Percentiles rank a stretch among this genome's conserved stretches.
Conservation (phyloP, 2,888 invertebrate genomes). For the Zeuzera pyrina region DNA sequence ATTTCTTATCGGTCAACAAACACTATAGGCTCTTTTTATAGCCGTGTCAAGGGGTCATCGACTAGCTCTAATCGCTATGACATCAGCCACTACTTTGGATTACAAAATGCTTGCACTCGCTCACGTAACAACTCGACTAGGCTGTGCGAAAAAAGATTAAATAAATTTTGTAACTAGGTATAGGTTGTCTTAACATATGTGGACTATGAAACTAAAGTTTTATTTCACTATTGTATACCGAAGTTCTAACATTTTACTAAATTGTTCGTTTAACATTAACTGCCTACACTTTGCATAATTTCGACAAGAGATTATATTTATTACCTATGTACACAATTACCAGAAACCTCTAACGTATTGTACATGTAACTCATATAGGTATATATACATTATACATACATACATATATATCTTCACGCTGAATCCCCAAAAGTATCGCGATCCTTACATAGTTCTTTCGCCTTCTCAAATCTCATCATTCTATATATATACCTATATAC, state of each 20-base stretch:
- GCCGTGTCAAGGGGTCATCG: constrained; percentile 65
- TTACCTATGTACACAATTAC: no score
- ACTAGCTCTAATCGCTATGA: constrained; percentile 59
- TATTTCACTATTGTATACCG: not conserved
- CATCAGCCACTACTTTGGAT: constrained; percentile 57
- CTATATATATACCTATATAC: no score
- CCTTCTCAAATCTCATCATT: no score
- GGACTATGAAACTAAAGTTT: not conserved
- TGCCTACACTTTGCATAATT: not conserved
- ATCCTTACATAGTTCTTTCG: no score
- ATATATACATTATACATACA: no score
- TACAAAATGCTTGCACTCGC: constrained; percentile 62
- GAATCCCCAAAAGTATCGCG: no score
- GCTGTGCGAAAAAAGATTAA: constrained; percentile 13
- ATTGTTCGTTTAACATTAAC: constrained; percentile 12
- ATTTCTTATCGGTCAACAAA: constrained; percentile 28
- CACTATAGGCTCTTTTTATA: constrained; percentile 38
- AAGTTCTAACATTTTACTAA: constrained; percentile 21
- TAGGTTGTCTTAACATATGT: no score
- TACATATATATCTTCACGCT: no score
- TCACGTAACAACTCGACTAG: constrained; percentile 39
- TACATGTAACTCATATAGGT: no score
- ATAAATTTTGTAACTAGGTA: constrained; percentile 38
- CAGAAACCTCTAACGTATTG: no score
- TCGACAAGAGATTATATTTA: no score